Percentiles rank a stretch among this genome's conserved stretches.
Evolutionary conservation across 2,888 invertebrate genomes (phyloP).

Genomic region (Mythimna pallens): DNA sequence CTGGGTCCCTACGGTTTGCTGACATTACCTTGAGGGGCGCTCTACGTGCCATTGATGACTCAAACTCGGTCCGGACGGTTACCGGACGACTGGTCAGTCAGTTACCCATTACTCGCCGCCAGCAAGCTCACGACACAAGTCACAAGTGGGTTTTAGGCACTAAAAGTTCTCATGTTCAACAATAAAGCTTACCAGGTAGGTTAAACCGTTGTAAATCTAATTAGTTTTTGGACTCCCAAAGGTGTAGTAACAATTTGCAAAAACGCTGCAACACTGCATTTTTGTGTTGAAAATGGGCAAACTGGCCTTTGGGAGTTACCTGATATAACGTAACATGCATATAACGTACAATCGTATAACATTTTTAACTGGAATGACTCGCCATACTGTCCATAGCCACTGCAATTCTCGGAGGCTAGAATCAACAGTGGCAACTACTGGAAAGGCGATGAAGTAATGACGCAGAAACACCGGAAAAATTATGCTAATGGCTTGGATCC

Average conservation of each 20-base stretch:
- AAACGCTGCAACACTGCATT: slow-evolving; percentile 21
- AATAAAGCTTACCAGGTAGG: neutral
- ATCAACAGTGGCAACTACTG: neutral
- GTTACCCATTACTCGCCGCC: no score
- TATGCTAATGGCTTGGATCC: no score
- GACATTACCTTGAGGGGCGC: no score
- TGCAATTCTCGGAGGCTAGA: neutral
- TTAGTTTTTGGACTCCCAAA: slow-evolving; percentile 25
- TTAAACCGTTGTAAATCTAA: slow-evolving; percentile 12
- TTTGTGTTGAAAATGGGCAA: slow-evolving; percentile 18
- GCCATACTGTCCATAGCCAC: neutral
- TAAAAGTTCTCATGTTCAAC: no score
- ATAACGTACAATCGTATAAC: neutral
- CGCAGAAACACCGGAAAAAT: no score
- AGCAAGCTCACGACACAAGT: no score
- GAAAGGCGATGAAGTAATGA: no score
- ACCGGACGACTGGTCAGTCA: no score
- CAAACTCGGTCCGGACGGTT: no score
- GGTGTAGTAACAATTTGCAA: slow-evolving; percentile 31
- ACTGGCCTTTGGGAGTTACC: slow-evolving; percentile 20
- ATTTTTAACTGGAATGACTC: neutral
- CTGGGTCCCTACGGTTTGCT: no score
- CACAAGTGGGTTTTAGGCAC: no score
- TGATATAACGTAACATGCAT: neutral
- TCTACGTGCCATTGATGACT: no score